These are phyloP conservation scores for Chlorodrepanis virens DNA, from an alignment of 2,113 vertebrate species.

Conservation along the genomic window DNA sequence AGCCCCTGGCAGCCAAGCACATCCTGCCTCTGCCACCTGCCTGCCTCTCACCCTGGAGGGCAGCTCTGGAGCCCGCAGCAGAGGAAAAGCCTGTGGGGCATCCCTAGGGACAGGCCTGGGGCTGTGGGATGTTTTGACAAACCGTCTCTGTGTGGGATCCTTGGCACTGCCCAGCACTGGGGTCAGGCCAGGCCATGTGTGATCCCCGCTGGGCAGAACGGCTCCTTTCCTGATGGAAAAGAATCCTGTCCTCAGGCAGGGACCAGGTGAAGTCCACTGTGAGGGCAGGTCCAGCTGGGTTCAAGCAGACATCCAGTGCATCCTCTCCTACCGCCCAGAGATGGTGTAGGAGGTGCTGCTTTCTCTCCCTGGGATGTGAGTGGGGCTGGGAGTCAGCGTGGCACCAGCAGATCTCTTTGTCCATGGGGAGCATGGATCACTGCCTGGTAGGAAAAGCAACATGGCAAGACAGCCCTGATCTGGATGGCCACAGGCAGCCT, in stretches of 20 bases:
- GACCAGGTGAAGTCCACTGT: neutral
- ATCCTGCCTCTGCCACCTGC: neutral
- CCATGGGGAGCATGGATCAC: fast-evolving
- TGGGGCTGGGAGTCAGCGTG: fast-evolving
- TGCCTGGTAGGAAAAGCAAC: neutral
- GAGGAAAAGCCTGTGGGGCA: neutral
- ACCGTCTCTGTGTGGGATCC: neutral
- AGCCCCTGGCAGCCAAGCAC: neutral
- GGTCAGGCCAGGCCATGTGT: neutral
- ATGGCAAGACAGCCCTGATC: fast-evolving
- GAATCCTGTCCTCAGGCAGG: neutral
- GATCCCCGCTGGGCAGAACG: fast-evolving
- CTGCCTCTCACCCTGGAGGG: neutral
- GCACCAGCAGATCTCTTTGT: neutral
- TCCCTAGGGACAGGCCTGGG: neutral
- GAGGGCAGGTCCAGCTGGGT: neutral
- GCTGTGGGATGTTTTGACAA: fast-evolving
- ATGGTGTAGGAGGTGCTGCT: neutral
- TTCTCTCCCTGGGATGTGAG: fast-evolving
- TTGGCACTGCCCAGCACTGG: fast-evolving
- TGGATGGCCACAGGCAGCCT: neutral
- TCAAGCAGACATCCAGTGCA: neutral
- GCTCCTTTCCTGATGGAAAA: neutral
- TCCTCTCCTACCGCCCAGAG: fast-evolving
- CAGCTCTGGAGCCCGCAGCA: neutral